phyloP scores from a whole-genome alignment of 2,888 invertebrate species.

The Sinopyrophorus schimmeli region DNA sequence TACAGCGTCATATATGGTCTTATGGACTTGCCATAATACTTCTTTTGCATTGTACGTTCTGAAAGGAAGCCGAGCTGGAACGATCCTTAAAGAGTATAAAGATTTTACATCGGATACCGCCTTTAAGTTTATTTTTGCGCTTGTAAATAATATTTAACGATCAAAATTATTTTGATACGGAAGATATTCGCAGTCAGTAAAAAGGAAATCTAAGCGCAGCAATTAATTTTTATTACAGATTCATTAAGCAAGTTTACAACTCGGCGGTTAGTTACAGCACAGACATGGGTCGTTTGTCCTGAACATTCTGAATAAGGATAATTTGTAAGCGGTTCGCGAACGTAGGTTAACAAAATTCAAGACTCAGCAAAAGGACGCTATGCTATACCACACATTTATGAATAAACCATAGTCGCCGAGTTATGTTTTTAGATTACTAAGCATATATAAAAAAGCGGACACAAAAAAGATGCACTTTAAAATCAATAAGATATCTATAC shows the following conservation, averaged over 20 bases:
- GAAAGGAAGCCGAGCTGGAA: no score
- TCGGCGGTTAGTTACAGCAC: constrained; percentile 17
- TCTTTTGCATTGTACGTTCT: no score
- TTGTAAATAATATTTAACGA: no score
- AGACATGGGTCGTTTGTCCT: constrained; percentile 26
- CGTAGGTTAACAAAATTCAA: constrained; percentile 22
- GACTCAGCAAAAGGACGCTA: constrained; percentile 24
- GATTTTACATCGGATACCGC: no score
- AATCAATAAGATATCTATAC: background rate
- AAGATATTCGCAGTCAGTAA: no score
- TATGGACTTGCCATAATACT: no score
- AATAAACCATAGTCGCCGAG: constrained; percentile 22
- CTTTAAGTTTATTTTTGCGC: no score
- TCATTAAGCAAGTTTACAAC: constrained; percentile 21
- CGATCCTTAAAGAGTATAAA: no score
- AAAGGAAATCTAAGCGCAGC: constrained; percentile 12
- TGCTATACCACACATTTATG: constrained; percentile 19
- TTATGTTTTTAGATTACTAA: constrained; percentile 18
- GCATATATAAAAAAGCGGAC: background rate
- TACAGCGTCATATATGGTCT: no score
- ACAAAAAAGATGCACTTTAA: background rate
- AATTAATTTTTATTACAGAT: constrained; percentile 25
- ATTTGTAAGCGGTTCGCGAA: constrained; percentile 27
- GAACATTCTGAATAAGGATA: constrained; percentile 30
- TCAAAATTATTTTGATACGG: no score